Conservation (phyloP, 2,888 invertebrate species). For the Merodon equestris region DNA sequence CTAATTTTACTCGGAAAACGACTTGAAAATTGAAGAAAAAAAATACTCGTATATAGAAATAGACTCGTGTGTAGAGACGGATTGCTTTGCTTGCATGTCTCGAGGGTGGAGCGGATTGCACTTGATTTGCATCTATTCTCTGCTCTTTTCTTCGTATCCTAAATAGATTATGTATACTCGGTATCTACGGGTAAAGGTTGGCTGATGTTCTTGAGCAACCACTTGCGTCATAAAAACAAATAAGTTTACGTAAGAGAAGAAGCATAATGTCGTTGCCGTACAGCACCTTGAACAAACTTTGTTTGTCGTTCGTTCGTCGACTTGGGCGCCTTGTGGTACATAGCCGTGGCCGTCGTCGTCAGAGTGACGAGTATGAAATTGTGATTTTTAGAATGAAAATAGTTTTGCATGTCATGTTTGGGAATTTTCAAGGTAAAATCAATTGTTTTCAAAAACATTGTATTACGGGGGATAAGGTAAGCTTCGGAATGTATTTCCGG, state of each 20-base stretch:
- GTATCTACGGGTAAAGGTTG: conserved; percentile 20
- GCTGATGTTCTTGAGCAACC: conserved; percentile 49
- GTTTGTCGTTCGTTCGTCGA: too few species aligned
- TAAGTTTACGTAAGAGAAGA: conserved; percentile 35
- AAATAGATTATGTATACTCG: conserved; percentile 39
- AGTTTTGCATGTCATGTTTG: too few species aligned
- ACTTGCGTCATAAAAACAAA: conserved; percentile 55
- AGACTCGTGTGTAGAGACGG: background rate
- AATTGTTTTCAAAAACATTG: too few species aligned
- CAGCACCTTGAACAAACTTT: background rate
- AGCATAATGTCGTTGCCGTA: conserved; percentile 1
- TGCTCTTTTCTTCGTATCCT: conserved; percentile 35
- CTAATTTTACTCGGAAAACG: too few species aligned
- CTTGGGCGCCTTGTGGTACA: too few species aligned
- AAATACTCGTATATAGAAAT: conserved; percentile 52
- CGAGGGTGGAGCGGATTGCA: conserved; percentile 33
- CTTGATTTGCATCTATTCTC: conserved; percentile 41
- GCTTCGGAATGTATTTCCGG: too few species aligned
- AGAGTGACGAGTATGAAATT: too few species aligned
- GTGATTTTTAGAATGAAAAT: too few species aligned
- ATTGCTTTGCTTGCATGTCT: background rate
- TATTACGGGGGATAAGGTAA: too few species aligned
- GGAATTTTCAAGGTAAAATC: too few species aligned
- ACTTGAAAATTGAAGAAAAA: conserved; percentile 23
- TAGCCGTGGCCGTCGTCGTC: too few species aligned